A percentile compares a stretch with the other conserved stretches of the same genome.
Conservation (phyloP, 2,797 vertebrate species). For the Brachyrhaphis roseni region DNA sequence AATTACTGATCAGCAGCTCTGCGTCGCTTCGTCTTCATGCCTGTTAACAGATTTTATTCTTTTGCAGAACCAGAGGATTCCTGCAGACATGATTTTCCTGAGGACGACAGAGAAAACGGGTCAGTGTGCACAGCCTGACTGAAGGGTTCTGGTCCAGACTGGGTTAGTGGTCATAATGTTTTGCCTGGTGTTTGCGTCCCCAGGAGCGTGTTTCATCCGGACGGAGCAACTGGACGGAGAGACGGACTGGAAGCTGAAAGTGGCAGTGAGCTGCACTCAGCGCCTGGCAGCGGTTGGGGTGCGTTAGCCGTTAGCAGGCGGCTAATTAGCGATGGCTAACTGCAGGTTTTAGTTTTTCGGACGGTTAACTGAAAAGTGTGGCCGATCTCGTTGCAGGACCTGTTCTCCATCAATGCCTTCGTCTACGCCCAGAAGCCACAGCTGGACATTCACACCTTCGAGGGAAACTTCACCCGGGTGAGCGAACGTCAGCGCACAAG, state of each 20-base stretch:
- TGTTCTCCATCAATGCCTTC: slow-evolving; percentile 94
- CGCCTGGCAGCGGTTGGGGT: slow-evolving; percentile 93
- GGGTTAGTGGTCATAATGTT: neutral
- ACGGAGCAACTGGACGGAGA: slow-evolving; percentile 98
- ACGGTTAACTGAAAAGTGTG: neutral
- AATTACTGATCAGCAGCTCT: neutral
- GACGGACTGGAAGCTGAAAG: slow-evolving; percentile 98
- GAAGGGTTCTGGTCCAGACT: neutral
- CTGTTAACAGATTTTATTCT: slow-evolving; percentile 13
- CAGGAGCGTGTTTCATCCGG: slow-evolving; percentile 95
- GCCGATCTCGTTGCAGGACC: slow-evolving; percentile 82
- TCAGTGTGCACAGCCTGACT: slow-evolving; percentile 66
- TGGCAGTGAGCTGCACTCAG: slow-evolving; percentile 93
- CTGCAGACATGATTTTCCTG: slow-evolving; percentile 97
- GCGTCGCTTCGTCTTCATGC: too few species aligned
- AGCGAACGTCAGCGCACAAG: too few species aligned
- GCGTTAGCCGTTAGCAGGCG: neutral
- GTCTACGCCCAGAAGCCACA: slow-evolving; percentile 96
- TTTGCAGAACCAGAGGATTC: slow-evolving; percentile 95
- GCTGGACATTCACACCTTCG: slow-evolving; percentile 98
- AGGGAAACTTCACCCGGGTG: slow-evolving; percentile 97
- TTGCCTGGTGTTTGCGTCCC: slow-evolving; percentile 11
- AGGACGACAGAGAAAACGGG: slow-evolving; percentile 96
- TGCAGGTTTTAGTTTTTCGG: neutral
- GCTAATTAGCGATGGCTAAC: too few species aligned